Conservation (phyloP, 2,888 invertebrate species). For the Eupeodes luniger region DNA sequence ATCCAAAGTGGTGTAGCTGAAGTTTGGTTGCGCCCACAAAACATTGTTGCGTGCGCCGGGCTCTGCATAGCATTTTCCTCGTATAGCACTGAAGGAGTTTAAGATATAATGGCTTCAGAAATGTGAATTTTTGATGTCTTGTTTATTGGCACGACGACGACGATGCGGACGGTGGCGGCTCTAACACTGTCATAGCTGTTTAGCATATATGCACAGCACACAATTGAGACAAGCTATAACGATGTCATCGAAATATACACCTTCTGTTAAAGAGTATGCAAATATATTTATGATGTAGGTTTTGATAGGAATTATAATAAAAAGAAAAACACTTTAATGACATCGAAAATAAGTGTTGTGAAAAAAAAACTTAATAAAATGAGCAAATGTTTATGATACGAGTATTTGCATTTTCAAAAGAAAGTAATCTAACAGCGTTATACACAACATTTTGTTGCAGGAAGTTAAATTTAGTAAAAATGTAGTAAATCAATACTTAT, state of each 20-base stretch:
- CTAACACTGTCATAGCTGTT: background rate
- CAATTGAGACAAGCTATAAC: background rate
- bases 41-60: slow-evolving; percentile 29
- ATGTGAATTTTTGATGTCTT: slow-evolving; percentile 34
- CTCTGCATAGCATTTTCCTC: background rate
- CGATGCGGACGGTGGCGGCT: no score
- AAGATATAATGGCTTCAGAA: slow-evolving; percentile 32
- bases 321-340: no score
- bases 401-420: no score
- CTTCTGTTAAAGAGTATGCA: background rate
- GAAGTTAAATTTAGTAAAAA: no score
- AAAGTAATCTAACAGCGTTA: no score
- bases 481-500: no score
- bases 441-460: no score
- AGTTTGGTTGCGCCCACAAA: slow-evolving; percentile 37
- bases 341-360: no score
- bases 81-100: background rate
- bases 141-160: slow-evolving; percentile 18
- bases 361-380: no score
- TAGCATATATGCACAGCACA: slow-evolving; percentile 2
- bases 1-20: slow-evolving; percentile 77
- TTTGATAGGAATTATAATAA: no score
- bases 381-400: no score
- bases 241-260: slow-evolving; percentile 15
- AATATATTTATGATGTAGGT: no score